These are phyloP conservation scores for Sycobia sp. DNA, from an alignment of 1,140 invertebrate species.

Conservation along the genomic window DNA sequence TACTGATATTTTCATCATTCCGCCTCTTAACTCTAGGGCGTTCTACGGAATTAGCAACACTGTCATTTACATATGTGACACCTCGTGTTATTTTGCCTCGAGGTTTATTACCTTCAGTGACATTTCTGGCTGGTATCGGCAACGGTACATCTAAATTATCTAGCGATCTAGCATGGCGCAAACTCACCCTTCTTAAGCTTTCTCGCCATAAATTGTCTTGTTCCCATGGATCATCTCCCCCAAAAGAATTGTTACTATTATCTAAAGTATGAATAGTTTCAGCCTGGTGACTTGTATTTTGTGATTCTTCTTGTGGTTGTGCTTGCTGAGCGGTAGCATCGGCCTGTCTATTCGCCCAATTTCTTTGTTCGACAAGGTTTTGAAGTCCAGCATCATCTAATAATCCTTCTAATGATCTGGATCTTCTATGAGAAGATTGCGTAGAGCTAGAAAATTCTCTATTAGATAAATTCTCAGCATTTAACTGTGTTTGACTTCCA, in stretches of 20 bases:
- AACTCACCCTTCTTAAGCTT: constrained; percentile 75
- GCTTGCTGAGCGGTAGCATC: background rate
- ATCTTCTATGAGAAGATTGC: constrained; percentile 54
- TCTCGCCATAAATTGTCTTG: constrained; percentile 82
- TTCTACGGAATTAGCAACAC: constrained; percentile 51
- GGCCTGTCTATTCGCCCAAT: constrained; percentile 36
- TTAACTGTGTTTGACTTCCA: constrained; percentile 24
- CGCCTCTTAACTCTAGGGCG: constrained; percentile 39
- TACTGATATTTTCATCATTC: constrained; percentile 36
- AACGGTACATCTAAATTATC: constrained; percentile 70
- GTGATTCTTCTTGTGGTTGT: background rate
- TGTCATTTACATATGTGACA: constrained; percentile 77
- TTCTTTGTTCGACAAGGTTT: constrained; percentile 51
- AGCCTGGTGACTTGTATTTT: no score
- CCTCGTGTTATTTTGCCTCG: constrained; percentile 65
- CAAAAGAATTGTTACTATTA: constrained; percentile 36
- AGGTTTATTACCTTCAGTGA: constrained; percentile 27
- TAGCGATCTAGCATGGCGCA: constrained; percentile 78
- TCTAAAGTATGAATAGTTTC: background rate
- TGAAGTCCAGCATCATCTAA: constrained; percentile 63
- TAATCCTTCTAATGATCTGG: constrained; percentile 69
- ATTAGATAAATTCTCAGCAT: constrained; percentile 11
- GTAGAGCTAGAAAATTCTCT: constrained; percentile 25
- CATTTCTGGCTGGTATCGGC: background rate
- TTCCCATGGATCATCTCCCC: constrained; percentile 78